phyloP scores from a whole-genome alignment of 2,888 invertebrate genomes.

The Heliconius cydno region DNA sequence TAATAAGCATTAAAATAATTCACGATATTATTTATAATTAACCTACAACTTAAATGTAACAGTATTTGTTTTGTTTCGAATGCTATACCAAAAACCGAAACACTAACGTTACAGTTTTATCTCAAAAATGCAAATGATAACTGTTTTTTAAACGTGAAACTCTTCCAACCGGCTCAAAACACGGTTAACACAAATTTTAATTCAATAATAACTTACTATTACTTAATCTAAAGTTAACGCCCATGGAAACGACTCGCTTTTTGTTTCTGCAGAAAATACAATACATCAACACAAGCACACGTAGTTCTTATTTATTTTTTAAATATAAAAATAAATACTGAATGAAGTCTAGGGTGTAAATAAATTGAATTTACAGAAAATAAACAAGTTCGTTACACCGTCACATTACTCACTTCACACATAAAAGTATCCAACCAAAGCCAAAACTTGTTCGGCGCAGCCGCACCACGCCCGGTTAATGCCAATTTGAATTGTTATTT shows the following conservation, averaged over 20 bases:
- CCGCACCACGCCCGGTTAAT: constrained; percentile 79
- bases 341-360: constrained; percentile 46
- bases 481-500: constrained; percentile 48
- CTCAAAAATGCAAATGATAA: constrained; percentile 3
- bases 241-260: constrained; percentile 71
- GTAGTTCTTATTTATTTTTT: not conserved
- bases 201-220: constrained; percentile 74
- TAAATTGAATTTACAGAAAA: constrained; percentile 60
- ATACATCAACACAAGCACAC: constrained; percentile 51
- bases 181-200: constrained; percentile 67
- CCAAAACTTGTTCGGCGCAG: constrained; percentile 66
- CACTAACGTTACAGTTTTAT: not conserved
- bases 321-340: constrained; percentile 9
- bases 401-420: constrained; percentile 71
- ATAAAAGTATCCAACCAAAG: constrained; percentile 54
- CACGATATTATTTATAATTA: not conserved
- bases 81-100: not conserved
- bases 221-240: constrained; percentile 79
- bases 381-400: constrained; percentile 69
- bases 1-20: not conserved
- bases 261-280: constrained; percentile 53
- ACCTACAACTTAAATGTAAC: constrained; percentile 16
- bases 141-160: constrained; percentile 1
- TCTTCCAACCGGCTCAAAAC: constrained; percentile 49
- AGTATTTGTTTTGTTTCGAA: constrained; percentile 20